phyloP scores from a whole-genome alignment of 2,797 vertebrate species.

The Gastrophryne carolinensis region DNA sequence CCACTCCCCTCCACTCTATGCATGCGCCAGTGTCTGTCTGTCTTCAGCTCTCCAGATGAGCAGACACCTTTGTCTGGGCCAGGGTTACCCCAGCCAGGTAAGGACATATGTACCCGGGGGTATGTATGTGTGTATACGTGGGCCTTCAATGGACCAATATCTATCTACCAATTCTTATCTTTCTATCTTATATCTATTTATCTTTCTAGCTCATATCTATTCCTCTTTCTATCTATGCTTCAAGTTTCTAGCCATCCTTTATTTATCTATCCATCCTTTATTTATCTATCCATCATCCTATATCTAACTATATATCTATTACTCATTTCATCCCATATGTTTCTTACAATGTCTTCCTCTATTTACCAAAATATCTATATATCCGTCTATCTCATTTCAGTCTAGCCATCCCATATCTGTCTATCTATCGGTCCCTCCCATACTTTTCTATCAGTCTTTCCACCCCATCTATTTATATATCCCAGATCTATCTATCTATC shows the following conservation, averaged over 20 bases:
- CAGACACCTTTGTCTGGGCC: neutral
- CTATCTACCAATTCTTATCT: neutral
- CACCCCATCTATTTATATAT: neutral
- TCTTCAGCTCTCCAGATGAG: conserved; percentile 4
- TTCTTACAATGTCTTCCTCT: no score
- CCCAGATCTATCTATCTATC: neutral
- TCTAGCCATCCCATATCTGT: neutral
- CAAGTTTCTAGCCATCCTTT: no score
- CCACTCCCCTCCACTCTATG: neutral
- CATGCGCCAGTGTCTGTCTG: conserved; percentile 14
- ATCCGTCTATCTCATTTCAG: neutral
- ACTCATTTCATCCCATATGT: no score
- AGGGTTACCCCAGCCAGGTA: conserved; percentile 10
- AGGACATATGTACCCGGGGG: conserved; percentile 5
- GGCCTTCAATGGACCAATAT: neutral
- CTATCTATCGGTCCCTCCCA: neutral
- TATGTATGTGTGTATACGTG: neutral
- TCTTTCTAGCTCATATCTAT: neutral
- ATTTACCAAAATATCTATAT: no score
- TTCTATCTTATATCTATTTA: neutral
- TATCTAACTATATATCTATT: no score
- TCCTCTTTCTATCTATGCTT: no score
- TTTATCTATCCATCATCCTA: no score
- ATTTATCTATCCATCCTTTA: no score
- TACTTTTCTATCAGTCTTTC: neutral